These are phyloP conservation scores for Cistogaster globosa DNA, from an alignment of 2,888 invertebrate species.

Conservation along the genomic window DNA sequence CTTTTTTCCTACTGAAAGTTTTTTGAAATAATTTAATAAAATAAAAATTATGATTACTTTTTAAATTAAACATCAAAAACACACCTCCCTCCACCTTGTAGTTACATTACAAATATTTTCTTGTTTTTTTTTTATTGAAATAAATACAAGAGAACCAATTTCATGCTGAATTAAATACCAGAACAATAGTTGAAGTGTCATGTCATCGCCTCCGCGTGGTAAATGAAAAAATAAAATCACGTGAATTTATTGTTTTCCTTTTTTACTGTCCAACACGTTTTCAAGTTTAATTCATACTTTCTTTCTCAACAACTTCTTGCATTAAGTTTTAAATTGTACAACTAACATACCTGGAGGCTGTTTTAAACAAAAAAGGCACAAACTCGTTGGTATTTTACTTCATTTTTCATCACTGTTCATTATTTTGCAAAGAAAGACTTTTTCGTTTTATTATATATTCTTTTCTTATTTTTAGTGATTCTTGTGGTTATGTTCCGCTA, in stretches of 20 bases:
- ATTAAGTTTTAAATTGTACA: constrained; percentile 70
- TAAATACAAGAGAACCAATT: constrained; percentile 78
- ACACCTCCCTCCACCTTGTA: too few relatives aligned
- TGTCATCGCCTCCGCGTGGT: constrained; percentile 76
- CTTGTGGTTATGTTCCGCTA: constrained; percentile 40
- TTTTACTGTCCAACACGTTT: constrained; percentile 51
- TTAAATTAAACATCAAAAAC: constrained; percentile 55
- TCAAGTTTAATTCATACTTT: constrained; percentile 64
- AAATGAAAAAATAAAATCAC: constrained; percentile 32
- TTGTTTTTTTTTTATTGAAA: constrained; percentile 2
- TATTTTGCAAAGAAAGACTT: constrained; percentile 52
- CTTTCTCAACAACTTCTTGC: constrained; percentile 60
- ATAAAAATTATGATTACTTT: constrained; percentile 50
- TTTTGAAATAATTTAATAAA: background rate
- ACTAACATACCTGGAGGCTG: constrained; percentile 66
- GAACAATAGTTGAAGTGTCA: constrained; percentile 82
- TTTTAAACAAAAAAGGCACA: constrained; percentile 15
- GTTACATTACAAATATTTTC: background rate
- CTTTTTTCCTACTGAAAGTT: too few relatives aligned
- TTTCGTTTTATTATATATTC: background rate
- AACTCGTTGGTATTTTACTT: constrained; percentile 18
- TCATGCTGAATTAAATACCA: constrained; percentile 81
- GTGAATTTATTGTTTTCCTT: constrained; percentile 45
- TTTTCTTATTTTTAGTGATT: constrained; percentile 7
- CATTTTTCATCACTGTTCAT: constrained; percentile 57